Base-by-base conservation (phyloP, 2,888 invertebrate species). In the Tillus elongatus region DNA sequence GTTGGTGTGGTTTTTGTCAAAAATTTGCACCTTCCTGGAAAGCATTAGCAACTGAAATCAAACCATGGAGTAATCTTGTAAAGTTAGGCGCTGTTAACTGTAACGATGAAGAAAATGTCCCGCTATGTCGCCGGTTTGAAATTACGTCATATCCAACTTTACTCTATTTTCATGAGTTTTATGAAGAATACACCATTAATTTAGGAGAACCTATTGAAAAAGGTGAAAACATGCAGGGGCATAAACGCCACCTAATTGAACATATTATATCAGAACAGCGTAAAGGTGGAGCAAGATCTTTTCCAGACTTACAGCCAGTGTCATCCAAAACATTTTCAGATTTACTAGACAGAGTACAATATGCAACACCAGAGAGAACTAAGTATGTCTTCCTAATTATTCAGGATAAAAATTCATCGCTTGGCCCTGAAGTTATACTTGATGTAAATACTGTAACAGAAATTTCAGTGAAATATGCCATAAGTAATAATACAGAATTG, bases 1-100 rank as follows among this genome's bases (percentile, higher is more conserved):
- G 87, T 53, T 97, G 89, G 79, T 97, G 97, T 64, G 96, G 96
- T 1, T 91, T 88, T 61, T 97, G 97, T 59, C 79, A 85, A 50
- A 69, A 82, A 14, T 97, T 91, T 65, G 88, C 93, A 0, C 91
- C 93, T 0, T 76, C 74, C 27, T 97, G 83, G 74, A 95, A 90
- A 62, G 67, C 72, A 12, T 64, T 95, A 32, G 91, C 88, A 0
- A 69, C 70, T 4, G 75, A 82, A 14, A 32, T 62, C 1, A 58
- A 53, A 42, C 47, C 42, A 2, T 93, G 93, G 93, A 72, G 70
- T 42, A 74, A 77, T 50, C 70, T 87, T 1, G 64, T 93, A 9
- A 70, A 70, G 37, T 64, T 93, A 15, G 83, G 77, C 19, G 93
- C 82, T 1, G 72, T 95, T 32, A 89, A 95, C 64, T 96, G 95